Evolutionary conservation across 23 tunicate species (phyloP).

Genomic region (Corella eumyota): DNA sequence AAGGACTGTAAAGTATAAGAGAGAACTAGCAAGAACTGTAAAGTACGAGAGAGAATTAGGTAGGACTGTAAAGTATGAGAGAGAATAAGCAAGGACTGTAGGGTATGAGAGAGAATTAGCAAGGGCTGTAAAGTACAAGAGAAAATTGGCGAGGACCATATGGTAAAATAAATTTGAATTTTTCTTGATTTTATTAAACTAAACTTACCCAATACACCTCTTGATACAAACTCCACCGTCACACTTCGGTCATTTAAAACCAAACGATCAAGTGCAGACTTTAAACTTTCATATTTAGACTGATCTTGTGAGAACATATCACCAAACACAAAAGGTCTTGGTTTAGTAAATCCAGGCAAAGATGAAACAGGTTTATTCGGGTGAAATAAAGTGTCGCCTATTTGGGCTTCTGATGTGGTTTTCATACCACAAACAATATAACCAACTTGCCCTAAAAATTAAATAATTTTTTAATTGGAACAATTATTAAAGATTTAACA

Average conservation of each 20-base stretch:
- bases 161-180: no score
- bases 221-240: conserved; percentile 17
- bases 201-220: conserved; percentile 34
- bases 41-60: no score
- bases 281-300: conserved; percentile 22
- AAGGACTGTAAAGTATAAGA: no score
- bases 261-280: conserved; percentile 38
- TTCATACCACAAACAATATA: conserved; percentile 77
- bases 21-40: no score
- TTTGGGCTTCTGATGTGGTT: conserved; percentile 53
- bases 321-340: conserved; percentile 79
- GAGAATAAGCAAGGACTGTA: no score
- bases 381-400: conserved; percentile 66
- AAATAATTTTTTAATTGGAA: no score
- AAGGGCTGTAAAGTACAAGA: no score
- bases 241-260: conserved; percentile 82
- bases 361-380: conserved; percentile 21
- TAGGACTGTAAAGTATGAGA: no score
- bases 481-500: no score
- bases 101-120: no score
- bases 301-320: conserved; percentile 52
- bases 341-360: conserved; percentile 43
- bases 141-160: no score
- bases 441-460: conserved; percentile 65
- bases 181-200: no score